Conservation (phyloP, 2,113 vertebrate genomes). For the Takifugu flavidus region DNA sequence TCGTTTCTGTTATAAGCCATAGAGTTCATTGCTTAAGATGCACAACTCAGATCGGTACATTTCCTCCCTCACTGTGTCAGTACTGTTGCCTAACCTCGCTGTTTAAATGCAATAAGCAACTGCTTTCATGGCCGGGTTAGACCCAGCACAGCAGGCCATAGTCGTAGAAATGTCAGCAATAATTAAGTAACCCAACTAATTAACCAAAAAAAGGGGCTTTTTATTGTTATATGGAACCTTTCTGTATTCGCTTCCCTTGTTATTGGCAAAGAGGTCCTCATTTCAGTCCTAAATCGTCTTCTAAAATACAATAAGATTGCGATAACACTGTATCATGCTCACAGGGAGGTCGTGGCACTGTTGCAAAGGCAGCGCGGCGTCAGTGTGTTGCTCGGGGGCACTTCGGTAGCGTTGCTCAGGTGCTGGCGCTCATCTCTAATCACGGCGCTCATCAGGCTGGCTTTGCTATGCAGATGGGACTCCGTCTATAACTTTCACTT, state of each 20-base stretch:
- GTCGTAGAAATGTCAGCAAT: slow-evolving; percentile 44
- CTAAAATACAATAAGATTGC: slow-evolving; percentile 2
- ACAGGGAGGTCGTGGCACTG: slow-evolving; percentile 14
- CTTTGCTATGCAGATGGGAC: slow-evolving; percentile 30
- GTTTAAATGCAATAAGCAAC: slow-evolving; percentile 58
- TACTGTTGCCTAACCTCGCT: slow-evolving; percentile 22
- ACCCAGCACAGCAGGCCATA: slow-evolving; percentile 14
- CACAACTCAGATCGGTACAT: slow-evolving; percentile 43
- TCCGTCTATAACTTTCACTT: slow-evolving; percentile 12
- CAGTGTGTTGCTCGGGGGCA: slow-evolving; percentile 9
- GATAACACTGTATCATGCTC: no score
- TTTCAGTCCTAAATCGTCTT: slow-evolving; percentile 16
- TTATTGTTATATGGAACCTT: slow-evolving; percentile 25
- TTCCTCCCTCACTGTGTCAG: slow-evolving; percentile 37
- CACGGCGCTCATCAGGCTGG: not conserved
- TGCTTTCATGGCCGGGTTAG: slow-evolving; percentile 36
- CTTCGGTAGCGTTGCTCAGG: not conserved
- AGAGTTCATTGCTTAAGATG: slow-evolving; percentile 12
- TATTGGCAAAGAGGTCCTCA: slow-evolving; percentile 8
- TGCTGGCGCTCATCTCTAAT: not conserved
- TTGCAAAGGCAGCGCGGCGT: not conserved
- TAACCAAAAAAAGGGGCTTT: slow-evolving; percentile 35
- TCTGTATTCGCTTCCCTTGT: slow-evolving; percentile 19
- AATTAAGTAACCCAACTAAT: slow-evolving; percentile 22
- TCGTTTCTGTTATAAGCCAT: slow-evolving; percentile 28